These are phyloP conservation scores for Leucoma salicis DNA, from an alignment of 2,888 invertebrate genomes.

Conservation along the genomic window DNA sequence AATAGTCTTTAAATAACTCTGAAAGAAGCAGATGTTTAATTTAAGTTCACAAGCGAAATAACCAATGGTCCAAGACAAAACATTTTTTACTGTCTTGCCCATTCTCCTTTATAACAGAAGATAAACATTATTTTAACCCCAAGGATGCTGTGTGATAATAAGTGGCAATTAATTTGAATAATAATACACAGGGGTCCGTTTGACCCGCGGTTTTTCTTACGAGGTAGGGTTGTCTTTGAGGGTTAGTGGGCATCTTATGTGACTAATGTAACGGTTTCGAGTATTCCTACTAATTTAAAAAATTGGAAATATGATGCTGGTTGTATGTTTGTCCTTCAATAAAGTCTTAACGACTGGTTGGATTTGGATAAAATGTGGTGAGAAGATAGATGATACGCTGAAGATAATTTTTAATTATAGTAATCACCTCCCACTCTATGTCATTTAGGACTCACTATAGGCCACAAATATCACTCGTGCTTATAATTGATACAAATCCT, in stretches of 20 bases:
- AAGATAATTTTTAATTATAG: too few relatives aligned
- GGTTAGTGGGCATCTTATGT: slow-evolving; percentile 25
- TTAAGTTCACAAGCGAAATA: slow-evolving; percentile 13
- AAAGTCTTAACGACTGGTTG: too few relatives aligned
- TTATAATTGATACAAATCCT: too few relatives aligned
- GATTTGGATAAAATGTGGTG: too few relatives aligned
- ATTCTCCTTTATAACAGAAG: slow-evolving; percentile 33
- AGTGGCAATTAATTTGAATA: slow-evolving; percentile 60
- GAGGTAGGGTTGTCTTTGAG: slow-evolving; percentile 25
- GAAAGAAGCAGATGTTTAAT: slow-evolving; percentile 17
- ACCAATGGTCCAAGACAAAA: slow-evolving; percentile 24
- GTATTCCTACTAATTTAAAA: too few relatives aligned
- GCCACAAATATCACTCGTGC: too few relatives aligned
- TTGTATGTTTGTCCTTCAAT: too few relatives aligned
- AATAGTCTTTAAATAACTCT: too few relatives aligned
- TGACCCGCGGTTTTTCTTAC: slow-evolving; percentile 40
- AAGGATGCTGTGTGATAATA: slow-evolving; percentile 24
- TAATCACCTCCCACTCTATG: too few relatives aligned
- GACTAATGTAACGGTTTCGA: slow-evolving; percentile 18
- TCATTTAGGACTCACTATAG: too few relatives aligned
- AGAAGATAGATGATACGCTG: too few relatives aligned
- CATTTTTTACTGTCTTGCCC: slow-evolving; percentile 30
- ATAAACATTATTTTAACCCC: slow-evolving; percentile 51
- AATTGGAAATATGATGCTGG: too few relatives aligned
- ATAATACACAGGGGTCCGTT: slow-evolving; percentile 35